Evolutionary conservation across 2,797 vertebrate genomes (phyloP).

Genomic region (Microctenopoma stevenorrisi): DNA sequence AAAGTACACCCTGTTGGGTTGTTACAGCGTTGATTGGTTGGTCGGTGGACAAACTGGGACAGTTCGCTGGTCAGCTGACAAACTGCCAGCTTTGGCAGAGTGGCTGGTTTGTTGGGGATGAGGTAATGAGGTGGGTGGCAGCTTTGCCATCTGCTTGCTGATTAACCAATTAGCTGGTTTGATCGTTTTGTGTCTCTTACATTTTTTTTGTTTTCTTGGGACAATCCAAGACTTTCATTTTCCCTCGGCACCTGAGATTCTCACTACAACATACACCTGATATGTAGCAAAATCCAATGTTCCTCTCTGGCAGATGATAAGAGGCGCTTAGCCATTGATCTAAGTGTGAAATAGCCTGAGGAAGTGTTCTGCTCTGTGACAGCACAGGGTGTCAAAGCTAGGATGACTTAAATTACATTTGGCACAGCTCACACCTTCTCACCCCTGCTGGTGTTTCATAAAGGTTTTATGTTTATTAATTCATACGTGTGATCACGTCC

Average conservation of each 20-base stretch:
- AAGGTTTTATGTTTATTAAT: slow-evolving; percentile 18
- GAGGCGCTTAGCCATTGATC: slow-evolving; percentile 41
- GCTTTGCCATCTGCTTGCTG: slow-evolving; percentile 37
- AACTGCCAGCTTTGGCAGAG: slow-evolving; percentile 18
- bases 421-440: slow-evolving; percentile 1
- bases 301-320: slow-evolving; percentile 38
- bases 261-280: background rate
- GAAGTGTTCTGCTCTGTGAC: slow-evolving; percentile 32
- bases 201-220: background rate
- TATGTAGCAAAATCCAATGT: slow-evolving; percentile 30
- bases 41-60: slow-evolving; percentile 26
- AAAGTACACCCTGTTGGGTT: slow-evolving; percentile 50
- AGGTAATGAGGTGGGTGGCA: slow-evolving; percentile 9
- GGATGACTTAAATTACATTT: slow-evolving; percentile 48
- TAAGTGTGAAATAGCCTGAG: slow-evolving; percentile 61
- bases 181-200: background rate
- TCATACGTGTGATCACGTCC: too few relatives aligned
- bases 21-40: slow-evolving; percentile 29
- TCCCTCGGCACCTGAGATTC: slow-evolving; percentile 10
- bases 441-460: slow-evolving; percentile 6
- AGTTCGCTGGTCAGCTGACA: slow-evolving; percentile 43
- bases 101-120: slow-evolving; percentile 13
- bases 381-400: slow-evolving; percentile 17
- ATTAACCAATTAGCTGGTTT: background rate
- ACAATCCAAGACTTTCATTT: slow-evolving; percentile 8